Evolutionary conservation across 1,140 invertebrate species (phyloP), one percentile per base, ranked within the genome.

Genomic region (Temnothorax curvispinosus): DNA sequence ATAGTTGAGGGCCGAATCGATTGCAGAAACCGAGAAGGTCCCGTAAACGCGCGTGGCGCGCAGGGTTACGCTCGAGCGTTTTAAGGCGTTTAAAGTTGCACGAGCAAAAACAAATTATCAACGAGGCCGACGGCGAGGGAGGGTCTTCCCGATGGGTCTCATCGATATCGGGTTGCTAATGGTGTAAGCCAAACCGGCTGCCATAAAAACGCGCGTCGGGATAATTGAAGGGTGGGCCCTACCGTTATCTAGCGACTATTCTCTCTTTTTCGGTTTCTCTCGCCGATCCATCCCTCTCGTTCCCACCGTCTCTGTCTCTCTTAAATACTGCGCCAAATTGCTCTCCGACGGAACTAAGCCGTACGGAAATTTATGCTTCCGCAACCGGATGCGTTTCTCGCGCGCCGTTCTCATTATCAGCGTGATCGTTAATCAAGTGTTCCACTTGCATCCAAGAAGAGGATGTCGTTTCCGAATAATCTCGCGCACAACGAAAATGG

Each of bases 121-220:
- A 85, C 75, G 67, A 56, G 15, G 64, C 71, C 21, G 54, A 75
- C 72, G 72, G 54, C 15, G 67, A 89, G 65, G 76, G 78, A 86
- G 54, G 65, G 58, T 76, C 78, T 65, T 76, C 91, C 91, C 90
- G 80, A 27, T 54, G 64, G 47, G 47, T 80, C 64, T 71, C 90
- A 87, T 87, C 84, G 88, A 91, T 94, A 94, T 95, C 93, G 86
- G 89, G 92, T 95, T 95, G 92, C 94, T 95, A 95, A 95, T 95
- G 92, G 93, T 88, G 93, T 91, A 91, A 94, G 91, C 92, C 89
- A 93, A 94, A 91, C 91, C 89, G 65, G 87, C 90, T 88, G 82
- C 74, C 87, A 88, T 94, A 94, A 94, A 94, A 94, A 94, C 91
- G 91, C 91, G 90, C 92, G 88, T 89, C 78, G 91, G 91, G 90